Percentiles rank a stretch among this genome's conserved stretches.
Evolutionary conservation across 2,113 vertebrate species (phyloP).

Genomic region (Phalacrocorax pelagicus): DNA sequence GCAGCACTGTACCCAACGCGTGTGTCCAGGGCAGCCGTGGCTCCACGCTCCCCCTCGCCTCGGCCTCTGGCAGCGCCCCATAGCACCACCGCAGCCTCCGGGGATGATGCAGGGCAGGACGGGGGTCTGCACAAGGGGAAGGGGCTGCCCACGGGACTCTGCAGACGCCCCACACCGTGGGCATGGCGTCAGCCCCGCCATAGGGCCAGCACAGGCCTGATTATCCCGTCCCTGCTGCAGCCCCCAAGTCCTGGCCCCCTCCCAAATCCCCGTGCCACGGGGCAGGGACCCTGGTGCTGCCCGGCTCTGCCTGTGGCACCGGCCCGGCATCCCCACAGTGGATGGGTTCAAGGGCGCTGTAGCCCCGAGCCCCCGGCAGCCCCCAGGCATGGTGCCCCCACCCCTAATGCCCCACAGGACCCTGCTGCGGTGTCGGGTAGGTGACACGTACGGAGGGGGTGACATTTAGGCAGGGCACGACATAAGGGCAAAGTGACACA

Average conservation of each 20-base stretch:
- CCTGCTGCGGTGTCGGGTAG: neutral
- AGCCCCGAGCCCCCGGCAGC: neutral
- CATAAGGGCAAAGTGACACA: neutral
- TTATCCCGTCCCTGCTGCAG: neutral
- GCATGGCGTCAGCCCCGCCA: neutral
- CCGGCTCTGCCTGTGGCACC: neutral
- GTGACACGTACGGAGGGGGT: neutral
- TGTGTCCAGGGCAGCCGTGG: neutral
- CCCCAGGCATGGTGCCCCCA: neutral
- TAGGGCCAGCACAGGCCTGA: neutral
- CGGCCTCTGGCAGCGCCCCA: neutral
- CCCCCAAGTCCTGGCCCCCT: neutral
- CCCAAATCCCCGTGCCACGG: neutral
- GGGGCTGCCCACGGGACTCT: neutral
- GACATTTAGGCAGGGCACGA: neutral
- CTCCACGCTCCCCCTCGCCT: neutral
- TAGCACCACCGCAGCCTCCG: neutral
- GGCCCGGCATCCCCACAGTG: neutral
- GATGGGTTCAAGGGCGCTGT: neutral
- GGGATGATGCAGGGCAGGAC: no score
- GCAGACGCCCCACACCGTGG: neutral
- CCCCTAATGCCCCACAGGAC: neutral
- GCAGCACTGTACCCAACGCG: neutral
- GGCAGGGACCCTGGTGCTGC: neutral
- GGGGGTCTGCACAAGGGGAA: neutral